These are phyloP conservation scores for Solea solea DNA, from an alignment of 2,113 vertebrate genomes.

Conservation along the genomic window DNA sequence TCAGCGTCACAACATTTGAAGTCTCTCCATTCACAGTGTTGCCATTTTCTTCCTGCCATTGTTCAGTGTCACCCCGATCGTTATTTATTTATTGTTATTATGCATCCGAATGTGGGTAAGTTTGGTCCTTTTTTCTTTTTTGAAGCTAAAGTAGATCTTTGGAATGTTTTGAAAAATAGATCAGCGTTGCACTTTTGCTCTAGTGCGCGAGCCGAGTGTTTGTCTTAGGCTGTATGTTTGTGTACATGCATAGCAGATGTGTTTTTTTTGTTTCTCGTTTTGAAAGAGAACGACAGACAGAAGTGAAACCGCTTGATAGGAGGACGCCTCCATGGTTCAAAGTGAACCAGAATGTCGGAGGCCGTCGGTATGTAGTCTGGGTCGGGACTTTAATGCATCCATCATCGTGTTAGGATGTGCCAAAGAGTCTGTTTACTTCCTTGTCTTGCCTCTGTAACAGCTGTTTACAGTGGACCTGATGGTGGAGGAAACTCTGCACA, in stretches of 20 bases:
- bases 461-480: constrained; percentile 70
- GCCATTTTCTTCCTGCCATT: constrained; percentile 65
- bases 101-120: constrained; percentile 74
- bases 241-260: constrained; percentile 42
- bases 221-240: constrained; percentile 34
- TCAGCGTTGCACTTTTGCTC: constrained; percentile 60
- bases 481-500: constrained; percentile 50
- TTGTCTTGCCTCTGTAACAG: constrained; percentile 69
- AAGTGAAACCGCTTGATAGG: constrained; percentile 35
- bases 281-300: constrained; percentile 39
- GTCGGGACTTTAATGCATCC: constrained; percentile 60
- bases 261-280: constrained; percentile 39
- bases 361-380: constrained; percentile 30
- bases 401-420: constrained; percentile 67
- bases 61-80: constrained; percentile 55
- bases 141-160: constrained; percentile 63
- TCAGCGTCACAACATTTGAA: constrained; percentile 20
- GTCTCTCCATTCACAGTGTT: constrained; percentile 40
- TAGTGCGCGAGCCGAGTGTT: constrained; percentile 17
- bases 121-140: constrained; percentile 44
- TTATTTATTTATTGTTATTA: constrained; percentile 73
- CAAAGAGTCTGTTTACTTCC: constrained; percentile 80
- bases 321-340: constrained; percentile 27
- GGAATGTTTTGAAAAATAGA: constrained; percentile 60
- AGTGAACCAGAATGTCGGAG: constrained; percentile 20